A percentile compares a stretch with the other conserved stretches of the same genome.
Evolutionary conservation across 2,888 invertebrate genomes (phyloP).

Genomic region (Calameuta filiformis): DNA sequence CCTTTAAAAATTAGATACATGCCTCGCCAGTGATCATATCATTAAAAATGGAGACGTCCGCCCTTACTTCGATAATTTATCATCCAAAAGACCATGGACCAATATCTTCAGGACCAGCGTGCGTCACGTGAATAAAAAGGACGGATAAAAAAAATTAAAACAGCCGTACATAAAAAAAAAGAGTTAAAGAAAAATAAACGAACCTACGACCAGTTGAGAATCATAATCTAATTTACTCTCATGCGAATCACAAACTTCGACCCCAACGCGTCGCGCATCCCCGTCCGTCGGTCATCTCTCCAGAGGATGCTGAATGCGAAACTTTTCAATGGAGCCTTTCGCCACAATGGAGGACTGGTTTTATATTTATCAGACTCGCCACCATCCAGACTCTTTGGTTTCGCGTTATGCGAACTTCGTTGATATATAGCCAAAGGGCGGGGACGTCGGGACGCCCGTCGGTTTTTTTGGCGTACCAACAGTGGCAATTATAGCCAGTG

Average conservation of each 20-base stretch:
- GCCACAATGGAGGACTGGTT: constrained; percentile 50
- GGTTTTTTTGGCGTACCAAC: not conserved
- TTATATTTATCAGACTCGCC: constrained; percentile 54
- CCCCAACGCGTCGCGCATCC: not conserved
- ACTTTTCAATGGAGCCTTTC: constrained; percentile 51
- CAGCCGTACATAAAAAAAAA: not conserved
- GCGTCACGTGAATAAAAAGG: not conserved
- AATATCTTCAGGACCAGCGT: not conserved
- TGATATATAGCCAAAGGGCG: constrained; percentile 23
- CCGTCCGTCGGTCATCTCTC: not conserved
- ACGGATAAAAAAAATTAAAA: not conserved
- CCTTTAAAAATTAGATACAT: not conserved
- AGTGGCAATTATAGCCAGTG: not conserved
- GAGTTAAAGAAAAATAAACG: not conserved
- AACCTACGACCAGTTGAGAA: not conserved
- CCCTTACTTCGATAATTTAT: not conserved
- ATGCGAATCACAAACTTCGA: not conserved
- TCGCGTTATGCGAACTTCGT: not conserved
- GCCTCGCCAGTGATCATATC: not conserved
- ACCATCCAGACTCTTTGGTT: constrained; percentile 28
- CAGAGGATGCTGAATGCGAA: constrained; percentile 28
- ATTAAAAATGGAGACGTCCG: not conserved
- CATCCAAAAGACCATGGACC: not conserved
- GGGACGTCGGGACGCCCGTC: constrained; percentile 1
- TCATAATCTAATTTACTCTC: not conserved